Evolutionary conservation across 1,140 invertebrate species (phyloP).

Genomic region (Hirudo medicinalis): DNA sequence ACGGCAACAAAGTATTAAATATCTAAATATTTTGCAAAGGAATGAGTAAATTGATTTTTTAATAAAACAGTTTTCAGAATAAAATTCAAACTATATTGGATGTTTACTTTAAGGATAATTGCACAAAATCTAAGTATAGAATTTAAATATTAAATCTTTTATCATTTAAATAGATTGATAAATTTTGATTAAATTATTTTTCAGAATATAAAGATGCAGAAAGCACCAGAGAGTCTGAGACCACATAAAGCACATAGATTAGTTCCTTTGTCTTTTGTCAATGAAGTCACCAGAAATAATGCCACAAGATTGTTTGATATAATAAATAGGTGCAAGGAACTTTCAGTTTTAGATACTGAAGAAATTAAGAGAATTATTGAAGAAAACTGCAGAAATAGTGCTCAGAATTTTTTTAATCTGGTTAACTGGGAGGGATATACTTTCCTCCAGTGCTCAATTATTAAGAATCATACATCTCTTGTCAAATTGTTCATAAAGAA

Average conservation of each 20-base stretch:
- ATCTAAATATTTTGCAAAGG: no score
- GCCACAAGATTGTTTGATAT: slow-evolving; percentile 20
- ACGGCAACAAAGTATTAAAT: no score
- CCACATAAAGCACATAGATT: slow-evolving; percentile 21
- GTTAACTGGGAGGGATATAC: slow-evolving; percentile 24
- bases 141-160: no score
- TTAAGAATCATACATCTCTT: slow-evolving; percentile 19
- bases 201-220: slow-evolving; percentile 12
- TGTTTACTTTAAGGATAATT: no score
- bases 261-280: slow-evolving; percentile 21
- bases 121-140: no score
- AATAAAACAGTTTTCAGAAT: no score
- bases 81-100: no score
- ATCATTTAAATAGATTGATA: no score
- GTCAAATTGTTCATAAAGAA: slow-evolving; percentile 23
- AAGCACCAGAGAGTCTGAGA: slow-evolving; percentile 18
- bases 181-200: no score
- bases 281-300: slow-evolving; percentile 18
- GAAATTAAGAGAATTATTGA: slow-evolving; percentile 20
- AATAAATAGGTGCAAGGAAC: slow-evolving; percentile 7
- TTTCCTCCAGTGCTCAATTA: slow-evolving; percentile 19
- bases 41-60: no score
- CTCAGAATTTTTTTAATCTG: slow-evolving; percentile 18
- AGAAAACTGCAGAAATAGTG: slow-evolving; percentile 16
- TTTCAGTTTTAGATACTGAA: slow-evolving; percentile 15